Percentiles rank a stretch among this genome's conserved stretches.
Evolutionary conservation across 2,113 vertebrate species (phyloP).

Genomic region (Corythoichthys intestinalis): DNA sequence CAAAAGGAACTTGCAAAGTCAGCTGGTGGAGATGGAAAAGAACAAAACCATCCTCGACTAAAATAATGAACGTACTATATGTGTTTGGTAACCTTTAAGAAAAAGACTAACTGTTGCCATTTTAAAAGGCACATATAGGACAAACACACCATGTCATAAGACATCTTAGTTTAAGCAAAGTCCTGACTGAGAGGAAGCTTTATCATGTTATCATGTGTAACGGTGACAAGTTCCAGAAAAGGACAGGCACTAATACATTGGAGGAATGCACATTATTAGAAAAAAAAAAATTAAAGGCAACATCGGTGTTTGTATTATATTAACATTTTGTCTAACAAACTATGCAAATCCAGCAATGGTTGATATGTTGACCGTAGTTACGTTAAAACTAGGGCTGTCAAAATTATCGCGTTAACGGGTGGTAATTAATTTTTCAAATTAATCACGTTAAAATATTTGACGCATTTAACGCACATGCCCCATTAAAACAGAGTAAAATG

Average conservation of each 20-base stretch:
- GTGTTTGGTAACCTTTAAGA: too few relatives aligned
- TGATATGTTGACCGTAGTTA: constrained; percentile 12
- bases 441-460: too few relatives aligned
- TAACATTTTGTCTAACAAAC: neutral
- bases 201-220: neutral
- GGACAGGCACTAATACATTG: neutral
- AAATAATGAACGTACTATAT: neutral
- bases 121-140: neutral
- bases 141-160: neutral
- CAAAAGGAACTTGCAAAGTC: too few relatives aligned
- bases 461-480: too few relatives aligned
- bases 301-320: neutral
- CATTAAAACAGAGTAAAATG: too few relatives aligned
- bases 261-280: neutral
- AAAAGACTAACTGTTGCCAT: too few relatives aligned
- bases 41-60: too few relatives aligned
- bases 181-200: neutral
- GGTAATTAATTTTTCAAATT: too few relatives aligned
- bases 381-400: neutral
- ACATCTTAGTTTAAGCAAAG: neutral
- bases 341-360: constrained; percentile 4
- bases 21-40: too few relatives aligned
- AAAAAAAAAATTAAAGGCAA: neutral
- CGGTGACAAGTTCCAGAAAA: neutral
- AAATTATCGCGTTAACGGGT: too few relatives aligned